A percentile compares a stretch with the other conserved stretches of the same genome.
phyloP scores from a whole-genome alignment of 2,888 invertebrate genomes.

The Autographa gamma region DNA sequence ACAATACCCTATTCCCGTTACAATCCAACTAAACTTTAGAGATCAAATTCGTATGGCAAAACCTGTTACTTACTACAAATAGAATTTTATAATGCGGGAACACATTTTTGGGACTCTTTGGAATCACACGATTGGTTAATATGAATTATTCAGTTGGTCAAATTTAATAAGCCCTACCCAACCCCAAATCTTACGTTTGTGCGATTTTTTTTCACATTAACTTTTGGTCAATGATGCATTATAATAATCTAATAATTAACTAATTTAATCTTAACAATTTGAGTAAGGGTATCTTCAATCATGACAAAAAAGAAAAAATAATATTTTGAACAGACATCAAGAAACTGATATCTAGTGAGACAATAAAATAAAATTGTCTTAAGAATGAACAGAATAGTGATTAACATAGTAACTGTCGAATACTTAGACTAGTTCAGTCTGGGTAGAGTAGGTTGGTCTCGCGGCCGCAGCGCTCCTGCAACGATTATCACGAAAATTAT shows the following conservation, averaged over 20 bases:
- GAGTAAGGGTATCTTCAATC: neutral
- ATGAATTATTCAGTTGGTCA: no score
- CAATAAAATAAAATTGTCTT: constrained; percentile 42
- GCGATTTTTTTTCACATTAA: no score
- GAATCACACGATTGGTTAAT: no score
- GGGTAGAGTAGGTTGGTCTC: constrained; percentile 58
- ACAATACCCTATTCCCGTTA: constrained; percentile 14
- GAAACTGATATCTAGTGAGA: constrained; percentile 12
- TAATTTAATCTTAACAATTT: neutral
- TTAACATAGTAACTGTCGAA: constrained; percentile 26
- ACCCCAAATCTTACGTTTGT: no score
- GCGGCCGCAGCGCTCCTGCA: constrained; percentile 75
- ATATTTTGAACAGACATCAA: neutral
- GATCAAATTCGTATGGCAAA: neutral
- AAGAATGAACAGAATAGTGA: constrained; percentile 30
- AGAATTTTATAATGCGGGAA: neutral
- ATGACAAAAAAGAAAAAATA: neutral
- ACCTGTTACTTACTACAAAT: neutral
- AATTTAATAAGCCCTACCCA: no score
- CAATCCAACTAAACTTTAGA: neutral
- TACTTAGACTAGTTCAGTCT: constrained; percentile 54
- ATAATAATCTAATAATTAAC: no score
- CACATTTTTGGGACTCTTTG: no score
- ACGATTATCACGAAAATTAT: constrained; percentile 16
- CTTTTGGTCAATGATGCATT: no score